phyloP scores from a whole-genome alignment of 1,140 invertebrate genomes.

The Psix sp. region DNA sequence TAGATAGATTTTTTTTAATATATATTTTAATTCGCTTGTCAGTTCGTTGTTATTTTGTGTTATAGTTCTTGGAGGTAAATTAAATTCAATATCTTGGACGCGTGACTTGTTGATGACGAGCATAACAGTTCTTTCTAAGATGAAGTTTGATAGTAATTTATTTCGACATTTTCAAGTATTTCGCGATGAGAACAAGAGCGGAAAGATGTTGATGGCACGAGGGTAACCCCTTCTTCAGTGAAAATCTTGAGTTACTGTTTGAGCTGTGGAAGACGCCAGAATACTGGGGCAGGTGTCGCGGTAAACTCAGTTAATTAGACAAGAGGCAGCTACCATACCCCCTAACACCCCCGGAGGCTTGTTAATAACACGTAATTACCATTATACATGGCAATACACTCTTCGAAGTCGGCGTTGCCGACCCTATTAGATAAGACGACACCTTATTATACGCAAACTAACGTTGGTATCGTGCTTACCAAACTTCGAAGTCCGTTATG shows the following conservation, averaged over 20 bases:
- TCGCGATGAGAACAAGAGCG: constrained; percentile 56
- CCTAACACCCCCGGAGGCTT: constrained; percentile 72
- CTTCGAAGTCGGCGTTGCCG: constrained; percentile 70
- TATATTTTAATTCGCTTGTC: too few relatives aligned
- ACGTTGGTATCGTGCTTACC: constrained; percentile 71
- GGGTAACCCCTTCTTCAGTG: constrained; percentile 66
- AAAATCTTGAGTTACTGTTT: constrained; percentile 76
- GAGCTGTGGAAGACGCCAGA: constrained; percentile 72
- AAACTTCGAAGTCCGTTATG: constrained; percentile 64
- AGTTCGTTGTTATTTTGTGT: neutral
- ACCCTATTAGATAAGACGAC: constrained; percentile 78
- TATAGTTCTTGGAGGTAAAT: constrained; percentile 1
- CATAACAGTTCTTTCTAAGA: constrained; percentile 34
- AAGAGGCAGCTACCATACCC: constrained; percentile 75
- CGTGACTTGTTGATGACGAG: constrained; percentile 14
- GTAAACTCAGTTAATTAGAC: constrained; percentile 79
- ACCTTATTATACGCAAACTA: constrained; percentile 77
- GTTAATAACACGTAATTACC: constrained; percentile 79
- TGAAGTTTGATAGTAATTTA: constrained; percentile 53
- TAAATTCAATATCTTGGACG: neutral
- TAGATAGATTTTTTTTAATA: too few relatives aligned
- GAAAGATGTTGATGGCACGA: constrained; percentile 62
- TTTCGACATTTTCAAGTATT: constrained; percentile 58
- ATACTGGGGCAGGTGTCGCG: constrained; percentile 77
- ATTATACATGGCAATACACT: constrained; percentile 78